Evolutionary conservation across 2,113 vertebrate species (phyloP), one percentile per base, ranked within the genome.

Genomic region (Benitochromis conjunctus): DNA sequence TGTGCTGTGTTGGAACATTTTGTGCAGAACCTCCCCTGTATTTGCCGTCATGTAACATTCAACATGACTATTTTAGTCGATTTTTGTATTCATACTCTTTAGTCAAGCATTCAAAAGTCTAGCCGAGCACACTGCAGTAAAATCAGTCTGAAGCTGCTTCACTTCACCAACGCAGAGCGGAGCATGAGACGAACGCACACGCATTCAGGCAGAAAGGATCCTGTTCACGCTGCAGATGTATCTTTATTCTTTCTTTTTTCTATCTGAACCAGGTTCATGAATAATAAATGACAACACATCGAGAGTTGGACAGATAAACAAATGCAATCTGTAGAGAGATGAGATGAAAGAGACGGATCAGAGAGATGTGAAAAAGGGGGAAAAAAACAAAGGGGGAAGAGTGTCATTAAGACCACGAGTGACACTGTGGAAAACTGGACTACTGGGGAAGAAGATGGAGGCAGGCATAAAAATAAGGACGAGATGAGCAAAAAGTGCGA

Each of bases 261-360:
- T 31, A 77, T 85, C 53, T 41, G 64, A 91, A 86, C 64, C 51
- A 83, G 71, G 43, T 84, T 90, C 88, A 94, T 94, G 90, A 92
- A 95, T 93, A 91, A 95, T 93, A 91, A 86, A 93, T 83, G 62
- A 77, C 21, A 62, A 60, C 6, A 9, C 80, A 77, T 74, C 62
- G 76, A 78, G 81, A 87, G 84, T 81, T 79, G 82, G 89, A 82
- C 8, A n/a, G 71, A 89, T 76, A 34, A 80, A 38, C 31, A 71
- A 64, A 64, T 66, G 48, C 48, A 64, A 81, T 88, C 8, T 41
- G 48, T 19, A 26, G 24, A 36, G 14, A 9, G 60, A 84, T 1
- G 1, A 14, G 41, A 85, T 85, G 69, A 91, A 86, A 89, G 83
- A 16, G 60, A 41, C 3, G 69, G 66, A 86, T 90, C 58, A 66